Evolutionary conservation across 2,888 invertebrate species (phyloP).

Genomic region (Caenorhabditis plicata): DNA sequence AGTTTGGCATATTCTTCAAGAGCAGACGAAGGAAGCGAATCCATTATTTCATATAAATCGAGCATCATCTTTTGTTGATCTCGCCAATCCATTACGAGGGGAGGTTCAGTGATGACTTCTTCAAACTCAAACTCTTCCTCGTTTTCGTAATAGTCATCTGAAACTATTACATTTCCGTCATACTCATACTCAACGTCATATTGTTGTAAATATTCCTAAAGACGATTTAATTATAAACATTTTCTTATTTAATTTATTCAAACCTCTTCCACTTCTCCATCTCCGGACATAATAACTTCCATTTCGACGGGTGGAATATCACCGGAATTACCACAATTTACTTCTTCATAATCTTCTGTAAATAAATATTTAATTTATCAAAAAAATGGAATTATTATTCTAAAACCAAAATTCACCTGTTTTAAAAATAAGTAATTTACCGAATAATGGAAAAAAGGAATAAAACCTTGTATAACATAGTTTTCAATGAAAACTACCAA

Average conservation of each 20-base stretch:
- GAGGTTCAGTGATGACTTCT: too few species aligned
- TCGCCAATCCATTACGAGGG: too few species aligned
- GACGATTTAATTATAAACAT: background rate
- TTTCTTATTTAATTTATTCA: background rate
- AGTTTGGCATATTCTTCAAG: too few species aligned
- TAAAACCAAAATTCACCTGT: too few species aligned
- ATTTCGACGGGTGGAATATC: conserved; percentile 24
- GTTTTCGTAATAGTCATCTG: conserved; percentile 3
- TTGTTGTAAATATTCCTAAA: background rate
- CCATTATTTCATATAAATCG: conserved; percentile 1
- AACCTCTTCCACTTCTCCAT: conserved; percentile 12
- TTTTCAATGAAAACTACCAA: too few species aligned
- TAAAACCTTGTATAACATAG: too few species aligned
- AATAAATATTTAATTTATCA: too few species aligned
- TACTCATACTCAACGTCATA: background rate
- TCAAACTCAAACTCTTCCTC: conserved; percentile 20
- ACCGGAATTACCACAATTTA: conserved; percentile 11
- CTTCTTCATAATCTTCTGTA: conserved; percentile 12
- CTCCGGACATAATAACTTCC: conserved; percentile 29
- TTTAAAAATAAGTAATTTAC: too few species aligned
- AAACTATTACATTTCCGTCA: background rate
- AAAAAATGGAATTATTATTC: too few species aligned
- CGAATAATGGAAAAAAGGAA: too few species aligned
- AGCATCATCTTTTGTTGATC: too few species aligned
- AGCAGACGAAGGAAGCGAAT: too few species aligned